Percentiles rank a stretch among this genome's conserved stretches.
These are phyloP conservation scores for Pipistrellus pipistrellus DNA, from an alignment of 2,797 vertebrate genomes.

Conservation along the genomic window DNA sequence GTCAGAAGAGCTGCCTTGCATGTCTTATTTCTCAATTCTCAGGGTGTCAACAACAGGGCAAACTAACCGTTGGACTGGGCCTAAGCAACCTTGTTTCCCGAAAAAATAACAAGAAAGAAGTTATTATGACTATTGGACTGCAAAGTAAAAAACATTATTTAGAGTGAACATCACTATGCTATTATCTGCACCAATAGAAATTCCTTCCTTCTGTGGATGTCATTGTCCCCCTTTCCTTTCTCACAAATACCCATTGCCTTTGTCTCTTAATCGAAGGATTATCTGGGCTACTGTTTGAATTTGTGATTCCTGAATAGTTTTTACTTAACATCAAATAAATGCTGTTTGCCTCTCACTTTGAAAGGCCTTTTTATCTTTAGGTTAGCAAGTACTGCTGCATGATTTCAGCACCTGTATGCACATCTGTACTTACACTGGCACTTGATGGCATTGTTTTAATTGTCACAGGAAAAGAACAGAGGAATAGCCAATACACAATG, in stretches of 20 bases:
- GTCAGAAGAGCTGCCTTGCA: background rate
- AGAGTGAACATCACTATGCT: background rate
- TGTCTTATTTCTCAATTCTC: background rate
- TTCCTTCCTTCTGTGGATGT: background rate
- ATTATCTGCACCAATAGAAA: background rate
- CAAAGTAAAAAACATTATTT: background rate
- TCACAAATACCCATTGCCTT: background rate
- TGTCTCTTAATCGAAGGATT: background rate
- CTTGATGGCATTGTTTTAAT: background rate
- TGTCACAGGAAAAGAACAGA: background rate
- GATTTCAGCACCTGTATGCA: background rate
- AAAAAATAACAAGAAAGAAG: background rate
- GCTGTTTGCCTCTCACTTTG: background rate
- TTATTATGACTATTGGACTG: background rate
- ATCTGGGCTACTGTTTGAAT: background rate
- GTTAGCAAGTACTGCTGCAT: rapidly evolving
- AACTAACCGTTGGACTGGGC: background rate
- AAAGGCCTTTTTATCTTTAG: background rate
- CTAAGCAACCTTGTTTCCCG: background rate
- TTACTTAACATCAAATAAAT: background rate
- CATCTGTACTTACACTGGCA: rapidly evolving
- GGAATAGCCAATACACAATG: background rate
- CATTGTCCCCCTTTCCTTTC: background rate
- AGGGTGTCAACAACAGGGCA: background rate
- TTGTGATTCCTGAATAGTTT: background rate